These are phyloP conservation scores for Numenius arquata DNA, from an alignment of 2,113 vertebrate species.

Conservation along the genomic window DNA sequence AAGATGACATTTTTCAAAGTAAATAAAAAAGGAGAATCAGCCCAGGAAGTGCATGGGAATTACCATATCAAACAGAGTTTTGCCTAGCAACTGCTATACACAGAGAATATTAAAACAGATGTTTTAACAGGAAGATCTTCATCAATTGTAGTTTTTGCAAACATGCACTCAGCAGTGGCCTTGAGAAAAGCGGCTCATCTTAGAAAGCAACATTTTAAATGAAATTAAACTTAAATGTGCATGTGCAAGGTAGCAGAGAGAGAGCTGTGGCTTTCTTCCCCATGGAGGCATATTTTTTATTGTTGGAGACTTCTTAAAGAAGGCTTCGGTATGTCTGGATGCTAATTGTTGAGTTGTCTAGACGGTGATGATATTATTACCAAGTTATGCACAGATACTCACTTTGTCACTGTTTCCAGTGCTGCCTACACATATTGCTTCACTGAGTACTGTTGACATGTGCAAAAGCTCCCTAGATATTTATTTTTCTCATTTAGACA, in stretches of 20 bases:
- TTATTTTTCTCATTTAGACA: conserved; percentile 69
- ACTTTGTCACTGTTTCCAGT: conserved; percentile 75
- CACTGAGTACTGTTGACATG: conserved; percentile 73
- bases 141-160: background rate
- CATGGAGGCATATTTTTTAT: conserved; percentile 47
- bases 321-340: conserved; percentile 77
- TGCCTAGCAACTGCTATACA: conserved; percentile 2
- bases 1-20: background rate
- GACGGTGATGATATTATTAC: conserved; percentile 82
- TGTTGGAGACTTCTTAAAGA: conserved; percentile 67
- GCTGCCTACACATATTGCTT: conserved; percentile 77
- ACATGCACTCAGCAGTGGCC: background rate
- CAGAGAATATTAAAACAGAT: conserved; percentile 21
- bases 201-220: conserved; percentile 23
- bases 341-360: conserved; percentile 82
- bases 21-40: background rate
- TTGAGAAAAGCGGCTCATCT: background rate
- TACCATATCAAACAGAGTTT: background rate
- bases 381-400: conserved; percentile 78
- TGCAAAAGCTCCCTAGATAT: conserved; percentile 69
- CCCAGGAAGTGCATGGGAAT: background rate
- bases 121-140: conserved; percentile 12
- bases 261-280: conserved; percentile 58
- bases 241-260: conserved; percentile 26
- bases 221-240: background rate